phyloP scores from a whole-genome alignment of 2,113 vertebrate genomes.

The Ellobius talpinus region DNA sequence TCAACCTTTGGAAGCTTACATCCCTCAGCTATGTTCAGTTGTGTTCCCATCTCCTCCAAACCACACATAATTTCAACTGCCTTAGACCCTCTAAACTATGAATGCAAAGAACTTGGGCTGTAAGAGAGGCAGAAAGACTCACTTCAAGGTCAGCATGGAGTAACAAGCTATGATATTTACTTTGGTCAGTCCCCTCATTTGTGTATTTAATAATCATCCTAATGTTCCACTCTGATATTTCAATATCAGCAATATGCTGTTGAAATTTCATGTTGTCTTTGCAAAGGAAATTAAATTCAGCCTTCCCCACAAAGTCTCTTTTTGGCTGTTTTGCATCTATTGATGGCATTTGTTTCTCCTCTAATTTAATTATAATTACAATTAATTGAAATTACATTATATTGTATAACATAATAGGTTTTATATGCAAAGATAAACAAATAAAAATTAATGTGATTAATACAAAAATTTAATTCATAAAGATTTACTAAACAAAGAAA shows the following conservation, averaged over 20 bases:
- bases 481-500: background rate
- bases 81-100: background rate
- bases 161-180: background rate
- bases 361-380: background rate
- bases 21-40: background rate
- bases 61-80: background rate
- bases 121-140: background rate
- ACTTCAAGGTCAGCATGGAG: background rate
- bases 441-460: background rate
- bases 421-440: no score
- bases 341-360: background rate
- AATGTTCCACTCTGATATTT: background rate
- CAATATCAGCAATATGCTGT: background rate
- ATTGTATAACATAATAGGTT: background rate
- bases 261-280: background rate
- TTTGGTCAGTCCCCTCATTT: background rate
- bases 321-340: background rate
- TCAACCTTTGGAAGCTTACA: background rate
- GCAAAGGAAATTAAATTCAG: background rate
- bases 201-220: background rate
- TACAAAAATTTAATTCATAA: background rate
- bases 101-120: background rate
- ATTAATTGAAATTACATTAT: background rate
- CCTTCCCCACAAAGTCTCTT: background rate
- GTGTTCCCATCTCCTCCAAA: background rate